These are phyloP conservation scores for Paradisaea rubra DNA, from an alignment of 2,113 vertebrate species.

Conservation along the genomic window DNA sequence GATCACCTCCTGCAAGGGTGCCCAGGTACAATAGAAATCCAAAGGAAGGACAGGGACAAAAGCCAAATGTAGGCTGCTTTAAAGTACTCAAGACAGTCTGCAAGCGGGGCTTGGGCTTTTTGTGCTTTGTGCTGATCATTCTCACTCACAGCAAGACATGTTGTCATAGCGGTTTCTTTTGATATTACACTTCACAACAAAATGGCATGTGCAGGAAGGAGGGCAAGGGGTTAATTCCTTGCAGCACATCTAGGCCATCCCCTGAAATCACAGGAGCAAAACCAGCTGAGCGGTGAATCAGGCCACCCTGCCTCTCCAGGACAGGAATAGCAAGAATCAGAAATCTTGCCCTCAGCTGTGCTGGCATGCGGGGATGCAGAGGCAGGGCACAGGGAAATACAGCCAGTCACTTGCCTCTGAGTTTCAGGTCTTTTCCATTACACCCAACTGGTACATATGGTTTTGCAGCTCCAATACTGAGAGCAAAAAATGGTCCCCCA, in stretches of 20 bases:
- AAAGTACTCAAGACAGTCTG: neutral
- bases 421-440: neutral
- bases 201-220: neutral
- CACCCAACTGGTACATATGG: neutral
- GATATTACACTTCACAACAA: neutral
- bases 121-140: neutral
- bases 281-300: neutral
- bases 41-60: neutral
- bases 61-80: neutral
- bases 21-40: neutral
- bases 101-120: neutral
- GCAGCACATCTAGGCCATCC: slow-evolving; percentile 14
- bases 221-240: neutral
- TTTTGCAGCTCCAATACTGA: neutral
- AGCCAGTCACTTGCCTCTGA: neutral
- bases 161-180: neutral
- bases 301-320: neutral
- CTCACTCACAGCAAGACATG: neutral
- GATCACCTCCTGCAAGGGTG: neutral
- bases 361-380: neutral
- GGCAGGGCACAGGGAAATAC: neutral
- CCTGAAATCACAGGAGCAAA: slow-evolving; percentile 25
- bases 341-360: neutral
- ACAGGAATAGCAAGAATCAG: neutral
- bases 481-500: neutral